Percentiles rank a stretch among this genome's conserved stretches.
Conservation (phyloP, 2,113 vertebrate genomes). For the Myotis davidii region DNA sequence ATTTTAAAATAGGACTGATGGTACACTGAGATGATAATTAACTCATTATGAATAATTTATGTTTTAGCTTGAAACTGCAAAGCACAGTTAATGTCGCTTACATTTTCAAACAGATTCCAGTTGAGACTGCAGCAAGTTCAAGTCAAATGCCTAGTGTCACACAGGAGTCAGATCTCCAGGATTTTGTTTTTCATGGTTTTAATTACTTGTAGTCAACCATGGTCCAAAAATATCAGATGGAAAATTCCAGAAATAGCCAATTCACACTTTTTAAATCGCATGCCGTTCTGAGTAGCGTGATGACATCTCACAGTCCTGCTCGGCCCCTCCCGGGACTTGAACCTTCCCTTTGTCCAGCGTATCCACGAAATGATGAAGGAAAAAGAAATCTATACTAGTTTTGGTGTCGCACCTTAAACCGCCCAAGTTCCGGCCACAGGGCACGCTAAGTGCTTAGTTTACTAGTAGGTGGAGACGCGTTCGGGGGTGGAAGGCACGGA, state of each 20-base stretch:
- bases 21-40: constrained; percentile 63
- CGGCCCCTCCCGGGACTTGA: too few species aligned
- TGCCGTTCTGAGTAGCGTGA: neutral
- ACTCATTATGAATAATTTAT: constrained; percentile 71
- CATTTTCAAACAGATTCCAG: constrained; percentile 55
- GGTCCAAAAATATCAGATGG: neutral
- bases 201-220: neutral
- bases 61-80: constrained; percentile 61
- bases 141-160: neutral
- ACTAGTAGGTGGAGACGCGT: neutral
- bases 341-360: neutral
- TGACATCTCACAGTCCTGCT: neutral
- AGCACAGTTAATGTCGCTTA: constrained; percentile 46
- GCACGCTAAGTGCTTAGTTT: neutral
- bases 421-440: neutral
- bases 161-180: neutral
- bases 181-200: neutral
- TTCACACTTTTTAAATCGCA: neutral
- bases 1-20: constrained; percentile 60
- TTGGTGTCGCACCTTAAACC: neutral
- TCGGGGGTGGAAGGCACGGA: neutral
- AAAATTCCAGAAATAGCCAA: neutral
- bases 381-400: neutral
- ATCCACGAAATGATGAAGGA: neutral
- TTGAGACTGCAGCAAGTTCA: constrained; percentile 43